Evolutionary conservation across 2,888 invertebrate genomes (phyloP), one percentile per base, ranked within the genome.

Genomic region (Scaptodrosophila latifasciaeformis): DNA sequence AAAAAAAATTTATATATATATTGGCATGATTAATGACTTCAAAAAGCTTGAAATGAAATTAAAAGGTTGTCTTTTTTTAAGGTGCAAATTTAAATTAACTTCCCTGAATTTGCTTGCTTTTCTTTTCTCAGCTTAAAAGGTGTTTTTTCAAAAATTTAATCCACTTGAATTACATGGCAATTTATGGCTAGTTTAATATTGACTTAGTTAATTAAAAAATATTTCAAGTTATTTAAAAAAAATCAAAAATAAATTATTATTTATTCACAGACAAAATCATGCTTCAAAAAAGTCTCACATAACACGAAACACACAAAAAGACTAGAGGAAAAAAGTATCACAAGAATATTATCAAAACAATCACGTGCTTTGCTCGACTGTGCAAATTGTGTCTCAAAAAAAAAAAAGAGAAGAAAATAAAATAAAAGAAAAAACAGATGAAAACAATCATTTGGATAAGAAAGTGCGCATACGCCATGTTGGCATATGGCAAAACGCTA

Each of bases 81-180:
- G 19, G 19, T 12, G 24, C 13, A 35, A 74, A 81, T 71, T 75
- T 81, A 50, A 75, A 75, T 75, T 75, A 75, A 75, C 81, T 75
- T 75, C 62, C 75, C 75, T 68, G 81, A 75, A 68, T 59, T 62
- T n/a, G n/a, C n/a, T n/a, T 37, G 21, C 60, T 62, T 67, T 58
- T 64, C 54, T 70, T 60, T 58, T 12, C 31, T 29, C 10, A 2
- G 0, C 10, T 21, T 17, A 17, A 10, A 15, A 31, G 27, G 13
- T 37, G 37, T n/a, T 4, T 31, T 4, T 31, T 3, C 24, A 29
- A 27, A 17, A 21, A 24, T 37, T 12, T 48, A 29, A 71, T 75
- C 74, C 74, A 75, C 76, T 75, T 81, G 76, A 81, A 75, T 78
- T 67, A 81, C 79, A n/a, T n/a, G n/a, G n/a, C n/a, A 70, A 75